Evolutionary conservation across 2,888 invertebrate genomes (phyloP).

Genomic region (Mystacides longicornis): DNA sequence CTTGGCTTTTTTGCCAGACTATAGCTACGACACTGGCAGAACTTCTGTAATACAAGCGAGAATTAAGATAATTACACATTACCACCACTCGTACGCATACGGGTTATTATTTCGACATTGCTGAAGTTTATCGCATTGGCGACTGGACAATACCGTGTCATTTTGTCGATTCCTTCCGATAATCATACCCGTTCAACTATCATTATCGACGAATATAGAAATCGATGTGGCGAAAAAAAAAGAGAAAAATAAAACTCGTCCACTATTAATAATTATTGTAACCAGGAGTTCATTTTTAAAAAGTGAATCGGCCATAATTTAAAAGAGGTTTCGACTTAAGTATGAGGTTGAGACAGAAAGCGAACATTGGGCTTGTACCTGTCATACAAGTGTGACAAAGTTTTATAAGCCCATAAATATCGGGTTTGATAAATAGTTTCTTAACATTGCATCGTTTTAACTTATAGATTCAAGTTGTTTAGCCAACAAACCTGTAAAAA

Average conservation of each 20-base stretch:
- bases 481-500: no score
- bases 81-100: background rate
- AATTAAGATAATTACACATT: background rate
- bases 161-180: background rate
- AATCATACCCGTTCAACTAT: background rate
- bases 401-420: no score
- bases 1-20: no score
- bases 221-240: conserved; percentile 5
- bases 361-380: no score
- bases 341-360: no score
- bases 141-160: background rate
- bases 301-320: background rate
- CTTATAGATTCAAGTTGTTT: no score
- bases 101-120: background rate
- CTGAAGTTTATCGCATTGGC: no score
- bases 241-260: conserved; percentile 6
- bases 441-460: no score
- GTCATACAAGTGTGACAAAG: no score
- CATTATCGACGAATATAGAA: background rate
- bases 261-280: background rate
- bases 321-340: background rate
- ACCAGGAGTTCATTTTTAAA: background rate
- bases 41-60: background rate
- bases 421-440: no score
- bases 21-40: no score